These are phyloP conservation scores for Misgurnus mizolepis DNA, from an alignment of 2,113 vertebrate species.

Conservation along the genomic window DNA sequence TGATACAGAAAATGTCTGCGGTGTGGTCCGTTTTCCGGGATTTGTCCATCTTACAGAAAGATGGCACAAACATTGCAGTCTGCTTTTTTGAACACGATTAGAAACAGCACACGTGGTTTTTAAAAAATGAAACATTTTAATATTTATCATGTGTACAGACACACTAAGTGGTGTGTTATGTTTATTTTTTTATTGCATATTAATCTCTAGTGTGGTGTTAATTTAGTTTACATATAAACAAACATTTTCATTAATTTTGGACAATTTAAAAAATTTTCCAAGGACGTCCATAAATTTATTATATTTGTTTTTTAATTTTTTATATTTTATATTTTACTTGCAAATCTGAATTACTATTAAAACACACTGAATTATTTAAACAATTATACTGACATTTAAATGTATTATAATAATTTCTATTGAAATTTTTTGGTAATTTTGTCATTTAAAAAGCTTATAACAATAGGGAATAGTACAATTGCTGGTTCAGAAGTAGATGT, in stretches of 20 bases:
- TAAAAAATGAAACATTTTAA: background rate
- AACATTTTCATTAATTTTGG: background rate
- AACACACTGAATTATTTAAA: no score
- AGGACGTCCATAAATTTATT: no score
- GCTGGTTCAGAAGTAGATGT: conserved; percentile 33
- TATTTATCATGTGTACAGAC: background rate
- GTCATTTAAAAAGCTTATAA: background rate
- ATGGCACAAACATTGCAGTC: background rate
- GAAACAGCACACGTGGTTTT: background rate
- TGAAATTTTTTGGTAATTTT: background rate
- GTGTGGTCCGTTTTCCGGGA: conserved; percentile 17
- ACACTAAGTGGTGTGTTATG: background rate
- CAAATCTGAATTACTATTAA: no score
- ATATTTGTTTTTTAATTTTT: no score
- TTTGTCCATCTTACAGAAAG: background rate
- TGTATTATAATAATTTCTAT: no score
- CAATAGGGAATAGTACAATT: background rate
- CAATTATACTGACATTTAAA: no score
- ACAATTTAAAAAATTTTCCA: no score
- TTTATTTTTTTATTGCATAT: background rate
- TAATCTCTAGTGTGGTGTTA: background rate
- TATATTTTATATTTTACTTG: no score
- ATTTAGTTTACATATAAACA: background rate
- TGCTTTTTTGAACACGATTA: background rate
- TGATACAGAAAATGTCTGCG: conserved; percentile 17